These are phyloP conservation scores for Lomographa bimaculata DNA, from an alignment of 2,888 invertebrate species.

Conservation along the genomic window DNA sequence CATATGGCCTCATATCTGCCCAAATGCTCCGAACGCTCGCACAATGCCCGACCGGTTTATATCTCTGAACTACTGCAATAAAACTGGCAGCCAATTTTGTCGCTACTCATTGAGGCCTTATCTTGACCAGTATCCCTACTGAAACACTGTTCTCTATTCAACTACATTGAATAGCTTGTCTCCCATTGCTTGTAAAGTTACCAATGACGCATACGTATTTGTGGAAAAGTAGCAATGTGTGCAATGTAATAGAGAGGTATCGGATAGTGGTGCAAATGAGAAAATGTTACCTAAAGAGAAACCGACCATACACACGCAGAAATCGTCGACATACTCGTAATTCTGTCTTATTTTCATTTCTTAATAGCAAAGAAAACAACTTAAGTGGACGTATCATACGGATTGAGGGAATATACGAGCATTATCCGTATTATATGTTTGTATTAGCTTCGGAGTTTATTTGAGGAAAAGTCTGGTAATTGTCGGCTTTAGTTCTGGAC, in stretches of 20 bases:
- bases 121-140: conserved; percentile 31
- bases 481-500: conserved; percentile 7
- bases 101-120: conserved; percentile 34
- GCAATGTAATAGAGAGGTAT: background rate
- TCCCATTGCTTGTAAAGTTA: conserved; percentile 7
- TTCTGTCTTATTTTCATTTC: conserved; percentile 33
- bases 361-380: conserved; percentile 36
- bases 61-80: conserved; percentile 27
- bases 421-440: conserved; percentile 20
- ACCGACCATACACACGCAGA: conserved; percentile 23
- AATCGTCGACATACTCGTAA: conserved; percentile 30
- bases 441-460: conserved; percentile 12
- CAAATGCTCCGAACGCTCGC: conserved; percentile 11
- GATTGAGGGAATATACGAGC: conserved; percentile 25
- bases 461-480: conserved; percentile 14
- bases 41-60: conserved; percentile 21
- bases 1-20: conserved; percentile 5
- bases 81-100: conserved; percentile 33
- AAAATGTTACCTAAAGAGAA: conserved; percentile 21
- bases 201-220: background rate
- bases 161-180: background rate
- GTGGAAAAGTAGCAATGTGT: conserved; percentile 7
- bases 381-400: conserved; percentile 31
- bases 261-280: conserved; percentile 5
- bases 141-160: background rate